Base-by-base conservation (phyloP, 2,113 vertebrate species). In the Chloroceryle aenea region DNA sequence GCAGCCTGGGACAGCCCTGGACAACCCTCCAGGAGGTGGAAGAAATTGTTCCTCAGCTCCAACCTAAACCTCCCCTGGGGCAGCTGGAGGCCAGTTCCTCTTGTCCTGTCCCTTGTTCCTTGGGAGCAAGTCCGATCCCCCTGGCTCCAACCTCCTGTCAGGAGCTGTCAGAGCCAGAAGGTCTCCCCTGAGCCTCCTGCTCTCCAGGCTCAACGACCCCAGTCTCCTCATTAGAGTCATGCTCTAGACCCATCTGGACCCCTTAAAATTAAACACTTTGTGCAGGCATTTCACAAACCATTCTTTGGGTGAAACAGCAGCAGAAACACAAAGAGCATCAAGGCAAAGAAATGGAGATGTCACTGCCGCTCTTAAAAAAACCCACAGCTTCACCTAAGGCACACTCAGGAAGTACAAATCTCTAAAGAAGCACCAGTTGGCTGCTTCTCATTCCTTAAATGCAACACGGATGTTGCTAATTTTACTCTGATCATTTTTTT, bases 401-500 rank as follows among this genome's bases (percentile, higher is more conserved):
- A 34, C 43, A 36, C 45, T 40, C 14, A 29, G 23, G 38, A 40
- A 55, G 47, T 1, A 12, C 42, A 43, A 67, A 3, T 6, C 52
- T 34, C 67, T 22, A 48, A 58, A 58, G 25, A 85, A 91, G 75
- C 1, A 4, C 58, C 72, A 56, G 34, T 0, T 40, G 86, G 53
- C 38, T 1, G 1, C 38, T 61, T 74, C 72, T 58, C 55, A 32
- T 15, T 45, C 53, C 29, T 4, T 16, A 68, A 75, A 47, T 0
- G 2, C 4, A 38, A 36, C 7, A 3, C 0, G 9, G 36, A 38
- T 1, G 0, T 22, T 14, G n/a, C 73, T n/a, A 3, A 48, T 53
- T 66, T 43, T 3, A 21, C 75, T 3, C 52, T 0, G 18, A n/a
- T 15, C 16, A 16, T 4, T 10, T 20, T 63, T 27, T 48, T 6